phyloP scores from a whole-genome alignment of 2,797 vertebrate species.

The Synaphobranchus kaupii region DNA sequence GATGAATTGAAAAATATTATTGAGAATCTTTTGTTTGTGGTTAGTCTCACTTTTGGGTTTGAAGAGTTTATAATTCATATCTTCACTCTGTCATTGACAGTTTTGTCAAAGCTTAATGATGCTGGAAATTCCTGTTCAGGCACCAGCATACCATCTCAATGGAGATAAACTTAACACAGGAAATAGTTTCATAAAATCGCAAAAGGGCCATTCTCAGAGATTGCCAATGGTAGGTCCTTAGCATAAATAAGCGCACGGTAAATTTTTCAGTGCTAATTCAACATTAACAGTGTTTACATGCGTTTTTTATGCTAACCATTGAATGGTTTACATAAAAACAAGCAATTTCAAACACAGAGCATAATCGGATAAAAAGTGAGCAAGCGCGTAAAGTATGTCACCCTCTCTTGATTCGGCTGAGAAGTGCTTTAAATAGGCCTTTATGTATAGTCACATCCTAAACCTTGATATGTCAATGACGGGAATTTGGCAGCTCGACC shows the following conservation, averaged over 20 bases:
- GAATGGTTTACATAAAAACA: background rate
- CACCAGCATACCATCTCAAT: background rate
- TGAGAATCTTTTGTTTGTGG: background rate
- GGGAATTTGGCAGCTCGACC: constrained; percentile 7
- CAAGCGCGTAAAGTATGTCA: background rate
- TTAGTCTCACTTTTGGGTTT: background rate
- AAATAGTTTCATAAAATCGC: background rate
- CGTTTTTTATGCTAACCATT: background rate
- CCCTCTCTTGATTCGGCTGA: constrained; percentile 2
- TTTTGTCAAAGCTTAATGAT: constrained; percentile 17
- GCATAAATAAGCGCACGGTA: background rate
- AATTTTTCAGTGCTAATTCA: background rate
- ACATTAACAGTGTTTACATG: background rate
- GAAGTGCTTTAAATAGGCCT: background rate
- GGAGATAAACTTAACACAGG: background rate
- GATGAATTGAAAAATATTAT: background rate
- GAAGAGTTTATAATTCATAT: background rate
- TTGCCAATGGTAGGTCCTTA: background rate
- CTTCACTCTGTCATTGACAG: background rate
- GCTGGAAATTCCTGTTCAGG: background rate
- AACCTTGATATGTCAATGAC: constrained; percentile 33
- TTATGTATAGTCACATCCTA: constrained; percentile 7
- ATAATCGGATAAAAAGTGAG: background rate
- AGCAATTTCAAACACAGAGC: background rate
- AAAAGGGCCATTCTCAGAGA: background rate